A percentile compares a stretch with the other conserved stretches of the same genome.
phyloP scores from a whole-genome alignment of 2,888 invertebrate species.

The Nipponacmea schrenckii region DNA sequence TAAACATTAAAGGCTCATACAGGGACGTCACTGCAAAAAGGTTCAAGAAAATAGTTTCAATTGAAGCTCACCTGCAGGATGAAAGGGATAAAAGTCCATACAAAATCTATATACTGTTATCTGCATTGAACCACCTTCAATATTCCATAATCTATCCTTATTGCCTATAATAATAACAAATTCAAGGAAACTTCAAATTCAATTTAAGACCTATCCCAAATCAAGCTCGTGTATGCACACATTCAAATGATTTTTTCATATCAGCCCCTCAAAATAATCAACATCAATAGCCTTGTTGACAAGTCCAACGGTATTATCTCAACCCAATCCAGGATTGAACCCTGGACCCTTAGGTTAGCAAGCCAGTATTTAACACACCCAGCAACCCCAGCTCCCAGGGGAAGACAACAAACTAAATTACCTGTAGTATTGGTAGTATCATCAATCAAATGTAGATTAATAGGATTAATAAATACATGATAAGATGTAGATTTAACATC shows the following conservation, averaged over 20 bases:
- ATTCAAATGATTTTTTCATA: too few relatives aligned
- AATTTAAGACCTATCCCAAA: not conserved
- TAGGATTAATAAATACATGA: constrained; percentile 85
- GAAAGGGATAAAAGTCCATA: constrained; percentile 95
- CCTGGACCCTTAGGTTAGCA: too few relatives aligned
- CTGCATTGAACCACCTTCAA: constrained; percentile 92
- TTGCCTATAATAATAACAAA: not conserved
- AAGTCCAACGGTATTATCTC: too few relatives aligned
- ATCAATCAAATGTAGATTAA: constrained; percentile 96
- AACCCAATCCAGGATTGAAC: too few relatives aligned
- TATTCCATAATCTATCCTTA: constrained; percentile 52
- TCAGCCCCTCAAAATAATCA: too few relatives aligned
- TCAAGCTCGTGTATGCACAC: not conserved
- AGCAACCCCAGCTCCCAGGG: too few relatives aligned
- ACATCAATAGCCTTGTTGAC: too few relatives aligned
- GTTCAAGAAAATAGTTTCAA: too few relatives aligned
- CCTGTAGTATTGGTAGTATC: constrained; percentile 71
- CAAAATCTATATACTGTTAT: constrained; percentile 81
- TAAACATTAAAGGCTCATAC: too few relatives aligned
- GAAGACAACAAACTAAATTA: constrained; percentile 20
- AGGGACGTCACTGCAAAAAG: too few relatives aligned
- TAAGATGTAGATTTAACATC: constrained; percentile 98
- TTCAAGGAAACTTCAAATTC: too few relatives aligned
- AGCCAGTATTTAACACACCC: too few relatives aligned
- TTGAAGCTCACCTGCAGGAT: constrained; percentile 75